Conservation (phyloP, 2,888 invertebrate species). For the Cinara cedri region DNA sequence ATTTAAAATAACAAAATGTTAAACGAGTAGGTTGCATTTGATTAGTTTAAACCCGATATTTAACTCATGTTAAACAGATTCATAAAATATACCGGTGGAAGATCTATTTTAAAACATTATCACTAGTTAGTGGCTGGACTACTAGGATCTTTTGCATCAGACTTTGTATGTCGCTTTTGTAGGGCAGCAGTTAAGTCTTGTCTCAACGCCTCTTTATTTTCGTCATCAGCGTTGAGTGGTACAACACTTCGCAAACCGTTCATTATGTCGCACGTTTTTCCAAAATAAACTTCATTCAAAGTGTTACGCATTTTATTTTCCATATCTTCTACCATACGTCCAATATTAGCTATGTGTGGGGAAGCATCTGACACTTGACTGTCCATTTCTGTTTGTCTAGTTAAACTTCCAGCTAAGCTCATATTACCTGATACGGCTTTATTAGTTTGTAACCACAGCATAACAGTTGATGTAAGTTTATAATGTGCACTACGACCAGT, state of each 20-base stretch:
- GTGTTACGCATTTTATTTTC: conserved; percentile 99
- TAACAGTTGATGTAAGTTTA: conserved; percentile 97
- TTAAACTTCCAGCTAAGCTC: conserved; percentile 98
- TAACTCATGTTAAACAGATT: conserved; percentile 16
- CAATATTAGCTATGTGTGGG: conserved; percentile 98
- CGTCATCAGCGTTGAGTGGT: conserved; percentile 78
- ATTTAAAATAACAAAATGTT: conserved; percentile 42
- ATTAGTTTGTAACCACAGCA: conserved; percentile 99
- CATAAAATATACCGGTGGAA: conserved; percentile 49
- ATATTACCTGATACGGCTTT: conserved; percentile 96
- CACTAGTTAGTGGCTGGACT: conserved; percentile 41
- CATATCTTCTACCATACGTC: conserved; percentile 99
- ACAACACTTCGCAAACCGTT: conserved; percentile 87
- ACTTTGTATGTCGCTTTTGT: conserved; percentile 79
- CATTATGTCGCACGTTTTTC: conserved; percentile 98
- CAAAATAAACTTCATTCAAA: conserved; percentile 98
- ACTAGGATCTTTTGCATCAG: conserved; percentile 54
- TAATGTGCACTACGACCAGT: conserved; percentile 94
- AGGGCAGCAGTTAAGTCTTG: conserved; percentile 85
- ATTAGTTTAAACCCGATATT: conserved; percentile 32
- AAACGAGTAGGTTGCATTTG: conserved; percentile 33
- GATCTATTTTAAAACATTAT: conserved; percentile 43
- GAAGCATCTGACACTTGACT: conserved; percentile 87
- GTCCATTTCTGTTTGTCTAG: conserved; percentile 95
- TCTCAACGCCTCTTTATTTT: conserved; percentile 81